Percentiles rank a stretch among this genome's conserved stretches.
These are phyloP conservation scores for Lasaia peninsularis DNA, from an alignment of 1,140 invertebrate species.

Conservation along the genomic window DNA sequence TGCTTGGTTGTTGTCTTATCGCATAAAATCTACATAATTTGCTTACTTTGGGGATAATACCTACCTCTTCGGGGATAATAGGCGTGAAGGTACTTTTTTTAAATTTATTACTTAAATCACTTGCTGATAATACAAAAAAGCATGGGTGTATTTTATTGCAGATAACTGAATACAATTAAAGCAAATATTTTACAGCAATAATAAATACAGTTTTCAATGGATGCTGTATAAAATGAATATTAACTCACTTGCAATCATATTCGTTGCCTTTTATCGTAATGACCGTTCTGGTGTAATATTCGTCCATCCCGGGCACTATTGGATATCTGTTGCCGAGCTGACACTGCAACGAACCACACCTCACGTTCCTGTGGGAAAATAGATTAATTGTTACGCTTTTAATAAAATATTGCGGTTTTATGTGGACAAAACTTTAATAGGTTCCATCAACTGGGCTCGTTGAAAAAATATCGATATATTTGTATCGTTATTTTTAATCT, in stretches of 20 bases:
- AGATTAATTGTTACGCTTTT: not conserved
- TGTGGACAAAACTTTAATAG: not conserved
- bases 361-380: constrained; percentile 83
- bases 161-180: not conserved
- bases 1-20: too few relatives aligned
- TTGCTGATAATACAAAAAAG: too few relatives aligned
- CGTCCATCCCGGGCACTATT: constrained; percentile 85
- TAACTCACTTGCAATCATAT: constrained; percentile 94
- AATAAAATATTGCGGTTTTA: constrained; percentile 2
- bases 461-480: too few relatives aligned
- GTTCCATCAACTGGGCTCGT: not conserved
- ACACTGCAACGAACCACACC: constrained; percentile 94
- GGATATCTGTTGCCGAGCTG: constrained; percentile 90
- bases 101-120: too few relatives aligned
- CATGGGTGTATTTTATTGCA: too few relatives aligned
- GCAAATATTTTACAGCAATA: not conserved
- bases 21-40: too few relatives aligned
- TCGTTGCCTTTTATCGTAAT: constrained; percentile 91
- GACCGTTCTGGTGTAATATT: constrained; percentile 90
- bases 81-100: too few relatives aligned
- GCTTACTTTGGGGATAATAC: too few relatives aligned
- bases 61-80: too few relatives aligned
- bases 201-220: constrained; percentile 1
- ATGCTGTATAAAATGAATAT: not conserved
- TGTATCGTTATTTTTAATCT: not conserved